Percentiles rank a stretch among this genome's conserved stretches.
Conservation (phyloP, 2,888 invertebrate genomes). For the Phengaris alcon region DNA sequence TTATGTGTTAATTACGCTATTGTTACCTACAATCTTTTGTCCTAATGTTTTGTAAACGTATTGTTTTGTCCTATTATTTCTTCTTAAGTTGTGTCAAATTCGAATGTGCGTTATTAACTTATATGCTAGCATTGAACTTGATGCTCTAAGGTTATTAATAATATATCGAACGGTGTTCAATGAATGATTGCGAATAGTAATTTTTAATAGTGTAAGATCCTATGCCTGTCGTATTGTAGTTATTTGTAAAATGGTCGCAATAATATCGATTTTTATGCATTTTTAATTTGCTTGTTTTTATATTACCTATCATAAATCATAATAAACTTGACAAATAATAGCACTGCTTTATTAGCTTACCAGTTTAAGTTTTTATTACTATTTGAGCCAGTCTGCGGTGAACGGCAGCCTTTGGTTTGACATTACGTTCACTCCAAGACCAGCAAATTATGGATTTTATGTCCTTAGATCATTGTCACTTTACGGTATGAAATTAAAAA, state of each 20-base stretch:
- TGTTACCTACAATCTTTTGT: constrained; percentile 43
- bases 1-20: constrained; percentile 42
- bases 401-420: constrained; percentile 54
- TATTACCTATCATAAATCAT: background rate
- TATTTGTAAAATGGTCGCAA: too few relatives aligned
- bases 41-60: constrained; percentile 25
- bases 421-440: constrained; percentile 53
- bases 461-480: background rate
- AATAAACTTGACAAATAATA: constrained; percentile 6
- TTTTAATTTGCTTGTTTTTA: background rate
- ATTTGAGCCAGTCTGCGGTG: constrained; percentile 31
- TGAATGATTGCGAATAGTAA: too few relatives aligned
- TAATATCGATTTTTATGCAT: too few relatives aligned
- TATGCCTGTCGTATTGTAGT: too few relatives aligned
- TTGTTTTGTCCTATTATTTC: background rate
- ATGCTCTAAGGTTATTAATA: too few relatives aligned
- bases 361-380: constrained; percentile 8
- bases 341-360: background rate
- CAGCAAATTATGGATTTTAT: constrained; percentile 12
- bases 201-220: too few relatives aligned
- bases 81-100: background rate
- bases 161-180: too few relatives aligned
- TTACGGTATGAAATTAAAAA: background rate
- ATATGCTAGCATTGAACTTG: too few relatives aligned
- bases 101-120: too few relatives aligned